Evolutionary conservation across 2,113 vertebrate species (phyloP).

Genomic region (Alosa alosa): DNA sequence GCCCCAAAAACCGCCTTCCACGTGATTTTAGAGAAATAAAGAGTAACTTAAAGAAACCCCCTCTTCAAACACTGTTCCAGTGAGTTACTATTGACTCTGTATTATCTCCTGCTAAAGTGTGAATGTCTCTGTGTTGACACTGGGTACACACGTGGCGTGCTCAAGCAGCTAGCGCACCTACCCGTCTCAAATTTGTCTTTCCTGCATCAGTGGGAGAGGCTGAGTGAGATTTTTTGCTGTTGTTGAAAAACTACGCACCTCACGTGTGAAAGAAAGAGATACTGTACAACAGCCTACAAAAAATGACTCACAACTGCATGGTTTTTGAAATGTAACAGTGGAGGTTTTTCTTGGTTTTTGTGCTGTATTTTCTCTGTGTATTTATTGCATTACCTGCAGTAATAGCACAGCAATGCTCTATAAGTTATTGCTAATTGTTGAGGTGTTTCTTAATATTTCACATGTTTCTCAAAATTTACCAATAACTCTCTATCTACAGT

Average conservation of each 20-base stretch:
- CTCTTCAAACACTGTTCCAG: slow-evolving; percentile 55
- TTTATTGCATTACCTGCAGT: too few species aligned
- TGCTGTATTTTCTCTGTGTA: too few species aligned
- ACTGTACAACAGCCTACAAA: not conserved
- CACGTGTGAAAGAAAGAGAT: not conserved
- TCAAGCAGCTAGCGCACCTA: not conserved
- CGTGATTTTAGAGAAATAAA: slow-evolving; percentile 26
- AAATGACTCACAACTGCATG: not conserved
- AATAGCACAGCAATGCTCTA: too few species aligned
- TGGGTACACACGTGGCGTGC: slow-evolving; percentile 57
- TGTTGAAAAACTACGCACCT: too few species aligned
- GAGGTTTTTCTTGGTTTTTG: too few species aligned
- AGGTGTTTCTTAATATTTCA: too few species aligned
- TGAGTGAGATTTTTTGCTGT: not conserved
- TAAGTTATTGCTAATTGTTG: too few species aligned
- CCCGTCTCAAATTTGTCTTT: not conserved
- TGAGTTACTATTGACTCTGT: slow-evolving; percentile 60
- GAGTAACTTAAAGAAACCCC: slow-evolving; percentile 50
- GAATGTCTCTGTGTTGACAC: slow-evolving; percentile 60
- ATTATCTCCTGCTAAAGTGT: slow-evolving; percentile 53
- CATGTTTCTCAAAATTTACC: too few species aligned
- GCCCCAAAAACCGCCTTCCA: not conserved
- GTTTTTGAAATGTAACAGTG: too few species aligned
- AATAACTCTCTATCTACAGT: too few species aligned
- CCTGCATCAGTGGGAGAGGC: not conserved